phyloP scores from a whole-genome alignment of 2,888 invertebrate species.

The Nebria brevicollis region DNA sequence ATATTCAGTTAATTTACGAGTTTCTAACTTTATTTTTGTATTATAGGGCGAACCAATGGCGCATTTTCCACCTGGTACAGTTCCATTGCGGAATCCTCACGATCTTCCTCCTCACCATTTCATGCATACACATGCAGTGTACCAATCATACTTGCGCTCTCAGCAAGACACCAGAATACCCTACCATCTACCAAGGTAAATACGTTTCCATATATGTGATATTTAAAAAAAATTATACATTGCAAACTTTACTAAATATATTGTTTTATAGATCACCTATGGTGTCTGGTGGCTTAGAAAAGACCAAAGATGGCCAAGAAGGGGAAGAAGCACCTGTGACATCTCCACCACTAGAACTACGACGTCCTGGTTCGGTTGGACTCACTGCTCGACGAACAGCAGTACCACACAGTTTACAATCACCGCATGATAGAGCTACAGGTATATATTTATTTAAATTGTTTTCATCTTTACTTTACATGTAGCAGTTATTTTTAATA shows the following conservation, averaged over 20 bases:
- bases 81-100: slow-evolving; percentile 57
- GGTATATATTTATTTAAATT: slow-evolving; percentile 59
- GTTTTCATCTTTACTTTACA: background rate
- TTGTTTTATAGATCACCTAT: slow-evolving; percentile 61
- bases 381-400: slow-evolving; percentile 67
- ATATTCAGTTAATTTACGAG: slow-evolving; percentile 51
- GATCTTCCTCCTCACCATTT: slow-evolving; percentile 66
- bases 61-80: slow-evolving; percentile 64
- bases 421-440: slow-evolving; percentile 75
- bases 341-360: slow-evolving; percentile 76
- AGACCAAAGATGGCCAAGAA: slow-evolving; percentile 67
- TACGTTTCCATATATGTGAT: background rate
- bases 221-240: slow-evolving; percentile 17
- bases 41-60: slow-evolving; percentile 68
- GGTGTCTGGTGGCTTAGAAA: slow-evolving; percentile 71
- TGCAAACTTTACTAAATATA: too few species aligned
- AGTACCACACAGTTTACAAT: slow-evolving; percentile 75
- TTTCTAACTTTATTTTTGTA: slow-evolving; percentile 47
- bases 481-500: background rate
- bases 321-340: slow-evolving; percentile 63
- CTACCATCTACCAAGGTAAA: slow-evolving; percentile 59
- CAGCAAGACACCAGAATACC: slow-evolving; percentile 58
- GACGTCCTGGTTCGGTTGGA: slow-evolving; percentile 69
- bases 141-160: slow-evolving; percentile 68
- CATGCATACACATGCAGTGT: slow-evolving; percentile 65